Evolutionary conservation across 2,797 vertebrate species (phyloP).

Genomic region (Pangasius macronema): DNA sequence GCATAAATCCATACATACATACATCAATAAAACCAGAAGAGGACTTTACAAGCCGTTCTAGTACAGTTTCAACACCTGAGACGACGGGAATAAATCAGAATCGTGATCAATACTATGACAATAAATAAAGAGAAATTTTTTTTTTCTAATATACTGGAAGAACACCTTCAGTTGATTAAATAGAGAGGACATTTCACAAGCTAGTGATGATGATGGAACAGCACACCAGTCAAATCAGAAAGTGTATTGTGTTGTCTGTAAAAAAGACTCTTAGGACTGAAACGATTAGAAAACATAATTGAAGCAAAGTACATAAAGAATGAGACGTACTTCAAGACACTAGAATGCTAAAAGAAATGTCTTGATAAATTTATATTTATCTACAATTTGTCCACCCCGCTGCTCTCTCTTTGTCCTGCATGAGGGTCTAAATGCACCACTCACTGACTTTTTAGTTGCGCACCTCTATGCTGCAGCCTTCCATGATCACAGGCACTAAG

Average conservation of each 20-base stretch:
- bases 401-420: background rate
- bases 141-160: background rate
- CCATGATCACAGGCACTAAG: background rate
- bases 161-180: constrained; percentile 5
- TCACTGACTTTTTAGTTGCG: background rate
- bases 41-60: background rate
- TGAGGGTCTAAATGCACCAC: background rate
- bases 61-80: background rate
- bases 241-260: no score
- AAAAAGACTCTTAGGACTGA: background rate
- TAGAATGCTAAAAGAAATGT: background rate
- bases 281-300: background rate
- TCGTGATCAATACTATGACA: background rate
- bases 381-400: background rate
- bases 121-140: background rate
- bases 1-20: no score
- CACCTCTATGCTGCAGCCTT: constrained; percentile 2
- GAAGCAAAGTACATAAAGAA: background rate
- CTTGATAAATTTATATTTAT: background rate
- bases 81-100: background rate
- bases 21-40: background rate
- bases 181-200: background rate
- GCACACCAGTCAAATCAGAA: background rate
- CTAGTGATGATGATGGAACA: background rate
- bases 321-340: background rate